Percentiles rank a stretch among this genome's conserved stretches.
phyloP scores from a whole-genome alignment of 2,888 invertebrate genomes.

The Entomobrya multifasciata region DNA sequence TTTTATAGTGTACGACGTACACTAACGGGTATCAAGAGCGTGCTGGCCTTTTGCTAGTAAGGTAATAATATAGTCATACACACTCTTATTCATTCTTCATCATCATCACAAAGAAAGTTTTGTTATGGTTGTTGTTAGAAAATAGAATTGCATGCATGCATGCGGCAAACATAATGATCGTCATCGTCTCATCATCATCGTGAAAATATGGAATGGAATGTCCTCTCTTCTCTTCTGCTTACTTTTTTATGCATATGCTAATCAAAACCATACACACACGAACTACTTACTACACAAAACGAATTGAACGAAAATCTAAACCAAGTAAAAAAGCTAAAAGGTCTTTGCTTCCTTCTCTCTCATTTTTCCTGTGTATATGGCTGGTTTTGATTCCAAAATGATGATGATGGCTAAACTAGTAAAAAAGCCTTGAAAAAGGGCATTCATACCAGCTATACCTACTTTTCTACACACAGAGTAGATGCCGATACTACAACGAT shows the following conservation, averaged over 20 bases:
- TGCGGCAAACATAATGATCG: neutral
- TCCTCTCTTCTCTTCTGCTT: neutral
- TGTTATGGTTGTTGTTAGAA: slow-evolving; percentile 6
- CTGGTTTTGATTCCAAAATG: neutral
- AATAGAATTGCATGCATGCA: slow-evolving; percentile 31
- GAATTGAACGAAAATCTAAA: neutral
- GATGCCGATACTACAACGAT: no score
- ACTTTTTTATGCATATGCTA: no score
- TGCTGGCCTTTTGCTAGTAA: no score
- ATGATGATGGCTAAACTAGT: neutral
- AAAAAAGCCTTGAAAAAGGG: slow-evolving; percentile 69
- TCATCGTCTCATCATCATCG: neutral
- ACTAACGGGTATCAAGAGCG: no score
- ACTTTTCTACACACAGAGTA: no score
- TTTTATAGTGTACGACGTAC: no score
- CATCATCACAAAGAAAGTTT: slow-evolving; percentile 45
- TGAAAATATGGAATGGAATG: slow-evolving; percentile 47
- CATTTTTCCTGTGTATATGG: neutral
- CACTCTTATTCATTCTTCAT: neutral
- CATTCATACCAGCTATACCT: slow-evolving; percentile 42
- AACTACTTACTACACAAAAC: no score
- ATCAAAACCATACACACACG: no score
- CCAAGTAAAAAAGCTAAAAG: slow-evolving; percentile 38
- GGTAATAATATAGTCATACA: slow-evolving; percentile 27
- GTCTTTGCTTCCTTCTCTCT: slow-evolving; percentile 63